A percentile compares a stretch with the other conserved stretches of the same genome.
Conservation (phyloP, 2,797 vertebrate genomes). For the Thunnus albacares region DNA sequence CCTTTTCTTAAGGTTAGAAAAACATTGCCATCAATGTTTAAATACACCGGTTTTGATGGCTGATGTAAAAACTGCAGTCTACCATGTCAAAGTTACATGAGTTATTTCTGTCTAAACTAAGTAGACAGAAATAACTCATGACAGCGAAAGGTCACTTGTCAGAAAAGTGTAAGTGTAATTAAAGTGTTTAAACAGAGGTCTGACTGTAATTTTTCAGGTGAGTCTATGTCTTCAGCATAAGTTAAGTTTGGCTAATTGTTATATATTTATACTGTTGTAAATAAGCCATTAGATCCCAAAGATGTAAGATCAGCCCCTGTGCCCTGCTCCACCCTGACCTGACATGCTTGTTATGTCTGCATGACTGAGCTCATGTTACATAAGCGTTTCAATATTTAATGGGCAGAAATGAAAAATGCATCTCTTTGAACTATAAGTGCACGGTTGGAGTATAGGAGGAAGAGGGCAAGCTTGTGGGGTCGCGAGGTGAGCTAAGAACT, state of each 20-base stretch:
- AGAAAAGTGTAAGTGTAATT: neutral
- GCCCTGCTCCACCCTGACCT: constrained; percentile 65
- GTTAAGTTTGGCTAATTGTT: constrained; percentile 31
- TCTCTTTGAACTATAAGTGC: constrained; percentile 77
- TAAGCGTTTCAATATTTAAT: constrained; percentile 87
- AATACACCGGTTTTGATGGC: neutral
- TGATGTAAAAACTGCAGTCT: neutral
- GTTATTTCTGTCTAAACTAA: neutral
- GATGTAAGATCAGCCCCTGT: constrained; percentile 63
- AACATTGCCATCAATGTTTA: neutral
- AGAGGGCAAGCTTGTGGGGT: constrained; percentile 60
- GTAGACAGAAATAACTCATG: neutral
- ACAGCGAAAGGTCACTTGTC: neutral
- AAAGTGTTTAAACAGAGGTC: neutral
- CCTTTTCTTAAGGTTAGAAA: too few species aligned
- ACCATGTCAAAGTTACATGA: too few species aligned
- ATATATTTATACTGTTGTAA: constrained; percentile 51
- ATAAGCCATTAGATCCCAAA: constrained; percentile 51
- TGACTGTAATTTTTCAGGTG: constrained; percentile 1
- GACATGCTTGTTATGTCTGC: constrained; percentile 68
- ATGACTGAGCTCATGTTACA: constrained; percentile 78
- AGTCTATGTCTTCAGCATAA: constrained; percentile 6
- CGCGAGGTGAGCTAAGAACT: constrained; percentile 60
- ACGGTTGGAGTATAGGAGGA: constrained; percentile 36
- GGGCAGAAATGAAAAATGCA: constrained; percentile 81